Evolutionary conservation across 2,888 invertebrate species (phyloP), one percentile per base, ranked within the genome.

Genomic region (Cryptophagus acutangulus): DNA sequence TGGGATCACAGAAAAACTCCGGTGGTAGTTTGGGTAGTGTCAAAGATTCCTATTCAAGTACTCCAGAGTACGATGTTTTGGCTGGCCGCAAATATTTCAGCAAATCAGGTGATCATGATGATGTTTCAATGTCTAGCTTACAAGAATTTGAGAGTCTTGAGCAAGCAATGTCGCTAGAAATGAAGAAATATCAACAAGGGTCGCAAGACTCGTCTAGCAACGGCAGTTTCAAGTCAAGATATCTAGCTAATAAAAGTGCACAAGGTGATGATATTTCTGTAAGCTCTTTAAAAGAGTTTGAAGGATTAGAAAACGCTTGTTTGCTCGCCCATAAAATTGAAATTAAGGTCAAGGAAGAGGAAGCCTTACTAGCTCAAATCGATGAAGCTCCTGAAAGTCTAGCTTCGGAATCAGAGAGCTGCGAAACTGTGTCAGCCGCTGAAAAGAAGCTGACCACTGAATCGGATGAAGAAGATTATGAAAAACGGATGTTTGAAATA

Each of bases 81-180:
- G 82, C 87, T 37, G 81, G 87, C n/a, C 79, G 86, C 59, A 84
- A 86, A 59, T 87, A 86, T 66, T 84, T 90, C 58, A 80, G 84
- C 2, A 81, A 83, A 51, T 77, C 81, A 52, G 81, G 85, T n/a
- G 92, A 94, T 54, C 87, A 88, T 61, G 94, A 95, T 63, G 91
- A 93, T 63, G 78, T 91, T 28, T 94, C 94, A 0, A 83, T 94
- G 67, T 90, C 86, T 49, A 94, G 94, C 3, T 74, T 95, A 43
- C 91, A 92, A 69, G 95, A 95, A 65, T 95, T 95, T 72, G 95
- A 95, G 72, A 84, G 84, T 48, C 71, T 95, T 9, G 95, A 95
- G 69, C 81, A 81, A 54, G 87, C 89, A 1, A 80, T 94, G 59
- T 80, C 81, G 0, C 74, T 87, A 62, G 90, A 90, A 63, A 86